A percentile compares a stretch with the other conserved stretches of the same genome.
Conservation (phyloP, 2,113 vertebrate genomes). For the Chroicocephalus ridibundus region DNA sequence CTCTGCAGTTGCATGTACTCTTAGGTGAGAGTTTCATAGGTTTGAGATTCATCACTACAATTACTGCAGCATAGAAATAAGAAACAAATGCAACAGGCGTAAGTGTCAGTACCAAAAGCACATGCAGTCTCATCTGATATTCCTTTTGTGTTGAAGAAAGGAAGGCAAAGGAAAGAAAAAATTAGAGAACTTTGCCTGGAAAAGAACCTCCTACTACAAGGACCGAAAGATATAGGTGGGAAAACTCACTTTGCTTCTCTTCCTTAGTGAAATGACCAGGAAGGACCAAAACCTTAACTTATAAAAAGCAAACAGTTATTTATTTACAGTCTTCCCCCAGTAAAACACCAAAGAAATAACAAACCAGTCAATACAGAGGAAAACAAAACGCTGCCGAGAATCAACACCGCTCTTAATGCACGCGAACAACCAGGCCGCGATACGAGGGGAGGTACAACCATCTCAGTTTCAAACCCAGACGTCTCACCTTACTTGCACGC, state of each 20-base stretch:
- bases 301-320: background rate
- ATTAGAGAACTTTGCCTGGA: background rate
- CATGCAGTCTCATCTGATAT: background rate
- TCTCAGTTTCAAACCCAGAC: background rate
- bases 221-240: background rate
- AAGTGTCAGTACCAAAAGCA: background rate
- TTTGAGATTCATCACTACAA: background rate
- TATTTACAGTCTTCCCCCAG: background rate
- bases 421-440: background rate
- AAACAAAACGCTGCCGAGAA: background rate
- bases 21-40: background rate
- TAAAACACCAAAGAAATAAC: background rate
- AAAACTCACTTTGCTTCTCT: background rate
- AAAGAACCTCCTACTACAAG: background rate
- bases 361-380: background rate
- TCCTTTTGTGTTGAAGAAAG: background rate
- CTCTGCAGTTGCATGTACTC: background rate
- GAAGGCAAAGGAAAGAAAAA: background rate
- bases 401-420: background rate
- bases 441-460: background rate
- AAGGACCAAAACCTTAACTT: background rate
- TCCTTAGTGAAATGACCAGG: background rate
- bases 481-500: background rate
- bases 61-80: background rate
- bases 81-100: background rate